Conservation (phyloP, 2,888 invertebrate species). For the Dendrolimus pini region DNA sequence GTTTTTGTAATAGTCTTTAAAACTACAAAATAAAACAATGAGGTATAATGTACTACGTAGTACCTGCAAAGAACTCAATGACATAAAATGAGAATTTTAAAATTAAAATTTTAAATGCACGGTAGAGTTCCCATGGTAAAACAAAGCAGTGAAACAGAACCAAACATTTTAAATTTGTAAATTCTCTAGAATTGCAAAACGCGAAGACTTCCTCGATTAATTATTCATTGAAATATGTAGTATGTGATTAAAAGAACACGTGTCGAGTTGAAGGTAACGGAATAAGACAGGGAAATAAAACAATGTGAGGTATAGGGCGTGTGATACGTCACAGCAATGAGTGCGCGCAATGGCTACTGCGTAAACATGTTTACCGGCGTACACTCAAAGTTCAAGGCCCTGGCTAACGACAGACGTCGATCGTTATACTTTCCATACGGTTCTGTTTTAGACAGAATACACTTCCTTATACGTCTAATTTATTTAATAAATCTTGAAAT, state of each 20-base stretch:
- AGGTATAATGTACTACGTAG: too few relatives aligned
- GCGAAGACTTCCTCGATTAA: not conserved
- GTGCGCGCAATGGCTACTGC: conserved; percentile 59
- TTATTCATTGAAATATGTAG: not conserved
- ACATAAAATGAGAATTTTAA: too few relatives aligned
- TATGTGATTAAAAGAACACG: conserved; percentile 26
- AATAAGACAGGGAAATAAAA: conserved; percentile 38
- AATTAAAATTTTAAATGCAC: too few relatives aligned
- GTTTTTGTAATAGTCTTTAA: too few relatives aligned
- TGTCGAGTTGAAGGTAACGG: conserved; percentile 34
- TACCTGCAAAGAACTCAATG: too few relatives aligned
- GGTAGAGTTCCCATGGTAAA: too few relatives aligned
- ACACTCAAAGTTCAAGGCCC: conserved; percentile 69
- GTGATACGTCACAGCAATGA: conserved; percentile 46
- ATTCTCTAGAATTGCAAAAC: conserved; percentile 3
- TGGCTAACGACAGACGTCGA: conserved; percentile 42
- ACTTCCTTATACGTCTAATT: too few relatives aligned
- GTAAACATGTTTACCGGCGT: conserved; percentile 70
- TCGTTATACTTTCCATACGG: conserved; percentile 46
- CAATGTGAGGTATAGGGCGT: conserved; percentile 32
- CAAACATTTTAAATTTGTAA: too few relatives aligned
- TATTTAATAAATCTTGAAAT: too few relatives aligned
- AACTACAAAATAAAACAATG: too few relatives aligned
- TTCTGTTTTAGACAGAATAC: not conserved
- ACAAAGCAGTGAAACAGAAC: too few relatives aligned